phyloP scores from a whole-genome alignment of 2,888 invertebrate species.

The Herminia tarsipennalis region DNA sequence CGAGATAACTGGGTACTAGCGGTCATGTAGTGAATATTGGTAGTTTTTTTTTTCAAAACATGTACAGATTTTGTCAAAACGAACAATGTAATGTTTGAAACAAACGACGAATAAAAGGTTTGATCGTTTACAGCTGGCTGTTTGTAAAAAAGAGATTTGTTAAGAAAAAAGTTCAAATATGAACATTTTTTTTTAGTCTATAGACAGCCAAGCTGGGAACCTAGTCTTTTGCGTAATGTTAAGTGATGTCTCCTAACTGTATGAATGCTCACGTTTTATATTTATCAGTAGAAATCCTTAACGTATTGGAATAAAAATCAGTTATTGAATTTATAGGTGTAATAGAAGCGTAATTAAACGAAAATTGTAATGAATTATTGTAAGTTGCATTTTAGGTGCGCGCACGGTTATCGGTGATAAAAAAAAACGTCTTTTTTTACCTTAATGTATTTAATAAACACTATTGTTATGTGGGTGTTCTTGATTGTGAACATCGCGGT shows the following conservation, averaged over 20 bases:
- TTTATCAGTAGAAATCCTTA: constrained; percentile 75
- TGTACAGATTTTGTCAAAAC: constrained; percentile 27
- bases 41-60: constrained; percentile 38
- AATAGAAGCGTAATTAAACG: constrained; percentile 68
- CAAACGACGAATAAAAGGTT: constrained; percentile 17
- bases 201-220: constrained; percentile 13
- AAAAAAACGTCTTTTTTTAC: constrained; percentile 64
- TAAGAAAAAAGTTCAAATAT: neutral
- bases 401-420: constrained; percentile 74
- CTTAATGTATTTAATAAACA: constrained; percentile 67
- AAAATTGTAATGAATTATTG: constrained; percentile 63
- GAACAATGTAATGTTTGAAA: constrained; percentile 13
- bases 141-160: neutral
- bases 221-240: constrained; percentile 43
- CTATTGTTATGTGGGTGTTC: constrained; percentile 69
- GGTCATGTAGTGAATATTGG: constrained; percentile 40
- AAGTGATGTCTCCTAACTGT: constrained; percentile 73
- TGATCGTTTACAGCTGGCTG: constrained; percentile 21
- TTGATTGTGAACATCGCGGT: constrained; percentile 54
- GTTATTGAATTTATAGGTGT: constrained; percentile 83
- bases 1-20: constrained; percentile 52
- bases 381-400: constrained; percentile 69
- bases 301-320: constrained; percentile 56
- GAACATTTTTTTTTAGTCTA: constrained; percentile 25
- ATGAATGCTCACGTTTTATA: constrained; percentile 83